Conservation (phyloP, 2,797 vertebrate species). For the Rhynchotus rufescens region DNA sequence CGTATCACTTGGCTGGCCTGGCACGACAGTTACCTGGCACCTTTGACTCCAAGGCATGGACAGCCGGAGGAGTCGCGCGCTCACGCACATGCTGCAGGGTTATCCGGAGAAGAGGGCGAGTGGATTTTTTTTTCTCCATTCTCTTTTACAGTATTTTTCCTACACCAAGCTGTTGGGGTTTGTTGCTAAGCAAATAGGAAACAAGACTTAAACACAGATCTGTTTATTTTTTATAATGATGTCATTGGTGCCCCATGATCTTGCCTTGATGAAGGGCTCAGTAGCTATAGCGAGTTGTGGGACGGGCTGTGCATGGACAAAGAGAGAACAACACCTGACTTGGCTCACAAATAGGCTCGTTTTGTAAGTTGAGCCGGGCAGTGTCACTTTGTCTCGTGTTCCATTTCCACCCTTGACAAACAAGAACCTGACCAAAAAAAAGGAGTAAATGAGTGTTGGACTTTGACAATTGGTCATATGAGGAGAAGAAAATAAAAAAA, state of each 20-base stretch:
- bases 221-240: not conserved
- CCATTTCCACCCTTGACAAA: not conserved
- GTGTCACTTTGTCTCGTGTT: not conserved
- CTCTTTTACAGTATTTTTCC: not conserved
- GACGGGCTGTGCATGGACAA: accelerated
- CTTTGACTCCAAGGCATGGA: not conserved
- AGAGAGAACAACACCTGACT: not conserved
- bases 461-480: not conserved
- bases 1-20: not conserved
- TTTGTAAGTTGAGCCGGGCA: not conserved
- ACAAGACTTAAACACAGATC: not conserved
- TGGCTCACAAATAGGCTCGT: not conserved
- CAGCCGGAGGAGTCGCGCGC: not conserved
- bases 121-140: not conserved
- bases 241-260: not conserved
- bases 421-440: not conserved
- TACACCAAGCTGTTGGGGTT: not conserved
- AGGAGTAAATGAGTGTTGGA: not conserved
- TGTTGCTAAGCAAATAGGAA: not conserved
- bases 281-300: not conserved
- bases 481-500: not conserved
- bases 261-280: not conserved
- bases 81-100: not conserved
- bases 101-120: not conserved
- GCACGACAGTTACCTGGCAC: not conserved